A percentile compares a stretch with the other conserved stretches of the same genome.
phyloP scores from a whole-genome alignment of 92 coral and sea anemone species.

The Plumapathes pennacea region DNA sequence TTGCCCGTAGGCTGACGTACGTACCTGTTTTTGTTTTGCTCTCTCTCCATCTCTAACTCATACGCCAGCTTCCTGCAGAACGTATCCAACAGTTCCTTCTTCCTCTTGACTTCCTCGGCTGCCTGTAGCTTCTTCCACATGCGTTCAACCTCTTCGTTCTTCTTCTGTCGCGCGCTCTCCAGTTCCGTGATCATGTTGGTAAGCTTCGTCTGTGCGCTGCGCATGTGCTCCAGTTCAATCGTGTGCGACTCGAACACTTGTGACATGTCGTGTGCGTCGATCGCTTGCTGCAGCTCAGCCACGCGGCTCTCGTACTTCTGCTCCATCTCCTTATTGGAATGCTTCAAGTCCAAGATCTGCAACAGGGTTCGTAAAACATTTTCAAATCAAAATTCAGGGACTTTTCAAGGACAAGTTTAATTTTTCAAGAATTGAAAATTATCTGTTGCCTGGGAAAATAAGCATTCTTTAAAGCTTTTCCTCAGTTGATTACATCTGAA shows the following conservation, averaged over 20 bases:
- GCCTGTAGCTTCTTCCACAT: conserved; percentile 40
- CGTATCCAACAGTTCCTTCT: conserved; percentile 50
- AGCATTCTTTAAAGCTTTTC: no score
- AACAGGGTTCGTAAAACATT: no score
- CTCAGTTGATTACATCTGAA: no score
- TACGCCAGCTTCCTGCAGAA: conserved; percentile 37
- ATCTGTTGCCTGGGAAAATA: no score
- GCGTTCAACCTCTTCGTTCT: conserved; percentile 54
- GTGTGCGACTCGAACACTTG: conserved; percentile 66
- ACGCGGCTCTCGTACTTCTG: conserved; percentile 56
- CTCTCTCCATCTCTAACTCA: conserved; percentile 49
- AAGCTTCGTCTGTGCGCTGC: conserved; percentile 41
- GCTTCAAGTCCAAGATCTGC: conserved; percentile 20
- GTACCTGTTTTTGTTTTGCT: conserved; percentile 46
- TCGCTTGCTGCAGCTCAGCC: conserved; percentile 58
- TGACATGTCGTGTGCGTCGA: conserved; percentile 61
- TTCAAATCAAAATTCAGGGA: no score
- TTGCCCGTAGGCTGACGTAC: background rate
- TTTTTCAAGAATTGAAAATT: background rate
- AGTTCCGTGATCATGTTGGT: conserved; percentile 48
- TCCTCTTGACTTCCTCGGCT: conserved; percentile 26
- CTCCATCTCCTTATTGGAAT: conserved; percentile 22
- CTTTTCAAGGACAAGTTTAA: background rate
- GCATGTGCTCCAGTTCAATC: conserved; percentile 54
- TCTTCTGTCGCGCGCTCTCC: conserved; percentile 56